phyloP scores from a whole-genome alignment of 2,888 invertebrate genomes.

The Phanerotoma sp. region DNA sequence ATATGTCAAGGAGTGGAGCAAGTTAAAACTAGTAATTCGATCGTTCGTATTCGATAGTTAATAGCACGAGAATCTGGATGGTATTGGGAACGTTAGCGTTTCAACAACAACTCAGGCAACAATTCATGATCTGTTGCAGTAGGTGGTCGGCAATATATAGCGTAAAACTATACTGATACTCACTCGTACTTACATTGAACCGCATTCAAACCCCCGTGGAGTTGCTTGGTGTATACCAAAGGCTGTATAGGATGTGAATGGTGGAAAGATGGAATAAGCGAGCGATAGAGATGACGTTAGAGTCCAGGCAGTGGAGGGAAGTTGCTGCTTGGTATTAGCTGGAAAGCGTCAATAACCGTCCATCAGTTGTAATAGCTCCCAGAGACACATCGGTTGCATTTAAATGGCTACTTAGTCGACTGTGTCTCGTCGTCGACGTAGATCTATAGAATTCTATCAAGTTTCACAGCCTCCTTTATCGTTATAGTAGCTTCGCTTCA shows the following conservation, averaged over 20 bases:
- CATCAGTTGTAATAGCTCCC: conserved; percentile 59
- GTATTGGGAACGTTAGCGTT: conserved; percentile 31
- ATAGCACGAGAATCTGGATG: conserved; percentile 29
- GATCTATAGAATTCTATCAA: conserved; percentile 59
- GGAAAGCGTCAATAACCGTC: conserved; percentile 58
- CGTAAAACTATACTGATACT: conserved; percentile 16
- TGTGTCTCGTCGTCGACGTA: conserved; percentile 58
- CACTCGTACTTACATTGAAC: conserved; percentile 32
- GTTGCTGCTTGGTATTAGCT: conserved; percentile 53
- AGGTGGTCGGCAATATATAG: conserved; percentile 26
- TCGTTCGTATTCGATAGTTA: conserved; percentile 50
- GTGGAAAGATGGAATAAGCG: conserved; percentile 26
- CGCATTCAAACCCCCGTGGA: conserved; percentile 34
- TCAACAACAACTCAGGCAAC: conserved; percentile 36
- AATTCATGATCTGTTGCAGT: conserved; percentile 41
- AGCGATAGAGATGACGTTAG: conserved; percentile 13
- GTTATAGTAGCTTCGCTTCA: conserved; percentile 39
- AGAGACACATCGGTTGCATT: conserved; percentile 59
- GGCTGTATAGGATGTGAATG: conserved; percentile 1
- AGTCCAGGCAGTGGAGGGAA: conserved; percentile 26
- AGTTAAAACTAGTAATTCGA: conserved; percentile 43
- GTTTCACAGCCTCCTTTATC: conserved; percentile 55
- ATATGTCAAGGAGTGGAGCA: conserved; percentile 7
- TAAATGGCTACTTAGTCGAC: conserved; percentile 59
- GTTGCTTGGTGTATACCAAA: conserved; percentile 25